A percentile compares a stretch with the other conserved stretches of the same genome.
phyloP scores from a whole-genome alignment of 2,113 vertebrate genomes.

The Hypanus sabinus region DNA sequence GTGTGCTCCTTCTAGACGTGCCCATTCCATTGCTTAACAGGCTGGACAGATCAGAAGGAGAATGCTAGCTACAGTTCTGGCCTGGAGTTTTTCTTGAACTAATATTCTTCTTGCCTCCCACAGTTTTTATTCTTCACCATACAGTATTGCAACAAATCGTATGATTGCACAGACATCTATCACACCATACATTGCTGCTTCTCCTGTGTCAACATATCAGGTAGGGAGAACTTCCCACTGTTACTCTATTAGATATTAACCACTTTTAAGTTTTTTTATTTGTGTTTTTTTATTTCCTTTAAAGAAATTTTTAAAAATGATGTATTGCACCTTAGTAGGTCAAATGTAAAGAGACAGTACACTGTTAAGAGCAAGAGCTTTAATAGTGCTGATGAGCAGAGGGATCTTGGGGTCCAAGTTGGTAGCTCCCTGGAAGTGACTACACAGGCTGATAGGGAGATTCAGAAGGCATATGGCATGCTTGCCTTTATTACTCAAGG shows the following conservation, averaged over 20 bases:
- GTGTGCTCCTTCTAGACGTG: background rate
- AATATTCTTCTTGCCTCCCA: conserved; percentile 56
- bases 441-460: too few species aligned
- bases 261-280: conserved; percentile 1
- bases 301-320: too few species aligned
- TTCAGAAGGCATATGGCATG: too few species aligned
- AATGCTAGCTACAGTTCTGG: background rate
- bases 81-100: background rate
- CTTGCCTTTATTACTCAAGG: too few species aligned
- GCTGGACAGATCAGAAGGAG: background rate
- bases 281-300: background rate
- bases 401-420: too few species aligned
- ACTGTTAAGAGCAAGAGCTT: too few species aligned
- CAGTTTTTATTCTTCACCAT: conserved; percentile 97
- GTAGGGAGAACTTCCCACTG: conserved; percentile 53
- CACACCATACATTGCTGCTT: conserved; percentile 95
- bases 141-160: conserved; percentile 96
- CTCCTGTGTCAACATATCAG: conserved; percentile 96
- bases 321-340: too few species aligned
- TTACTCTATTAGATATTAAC: background rate
- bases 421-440: too few species aligned
- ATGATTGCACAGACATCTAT: conserved; percentile 98
- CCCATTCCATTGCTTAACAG: background rate
- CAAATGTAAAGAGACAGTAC: too few species aligned
- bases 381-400: too few species aligned